Percentiles rank a stretch among this genome's conserved stretches.
These are phyloP conservation scores for Actinostola sp. DNA, from an alignment of 92 coral and sea anemone genomes.

Conservation along the genomic window DNA sequence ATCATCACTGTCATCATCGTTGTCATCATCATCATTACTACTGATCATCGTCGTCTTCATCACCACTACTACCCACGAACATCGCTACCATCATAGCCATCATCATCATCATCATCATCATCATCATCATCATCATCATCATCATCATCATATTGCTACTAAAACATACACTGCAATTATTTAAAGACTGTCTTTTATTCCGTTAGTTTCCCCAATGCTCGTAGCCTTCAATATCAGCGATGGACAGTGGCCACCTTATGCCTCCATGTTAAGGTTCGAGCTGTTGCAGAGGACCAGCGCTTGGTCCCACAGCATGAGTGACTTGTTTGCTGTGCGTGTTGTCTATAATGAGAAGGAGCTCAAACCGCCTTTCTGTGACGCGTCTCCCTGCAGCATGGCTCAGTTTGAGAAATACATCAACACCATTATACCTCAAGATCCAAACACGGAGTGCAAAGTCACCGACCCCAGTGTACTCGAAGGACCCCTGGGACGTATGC, in stretches of 20 bases:
- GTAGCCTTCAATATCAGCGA: conserved; percentile 85
- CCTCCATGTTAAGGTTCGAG: conserved; percentile 81
- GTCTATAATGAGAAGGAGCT: conserved; percentile 75
- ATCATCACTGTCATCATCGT: too few relatives aligned
- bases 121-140: not conserved
- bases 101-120: not conserved
- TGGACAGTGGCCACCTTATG: conserved; percentile 86
- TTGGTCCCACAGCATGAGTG: conserved; percentile 14
- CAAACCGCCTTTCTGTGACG: conserved; percentile 75
- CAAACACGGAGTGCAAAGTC: conserved; percentile 61
- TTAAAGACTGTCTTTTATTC: not conserved
- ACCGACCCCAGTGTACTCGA: conserved; percentile 29
- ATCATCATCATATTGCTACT: not conserved
- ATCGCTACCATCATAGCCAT: too few relatives aligned
- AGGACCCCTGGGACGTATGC: conserved; percentile 21
- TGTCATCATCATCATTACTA: too few relatives aligned
- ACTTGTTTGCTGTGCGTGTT: conserved; percentile 70
- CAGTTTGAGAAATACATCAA: conserved; percentile 64
- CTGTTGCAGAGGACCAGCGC: conserved; percentile 52
- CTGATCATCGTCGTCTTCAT: too few relatives aligned
- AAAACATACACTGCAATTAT: too few relatives aligned
- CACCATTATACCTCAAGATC: conserved; percentile 64
- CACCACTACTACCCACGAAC: too few relatives aligned
- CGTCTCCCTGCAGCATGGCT: conserved; percentile 66
- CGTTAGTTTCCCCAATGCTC: conserved; percentile 72